phyloP scores from a whole-genome alignment of 2,888 invertebrate genomes.

The Platyscelio sp. region DNA sequence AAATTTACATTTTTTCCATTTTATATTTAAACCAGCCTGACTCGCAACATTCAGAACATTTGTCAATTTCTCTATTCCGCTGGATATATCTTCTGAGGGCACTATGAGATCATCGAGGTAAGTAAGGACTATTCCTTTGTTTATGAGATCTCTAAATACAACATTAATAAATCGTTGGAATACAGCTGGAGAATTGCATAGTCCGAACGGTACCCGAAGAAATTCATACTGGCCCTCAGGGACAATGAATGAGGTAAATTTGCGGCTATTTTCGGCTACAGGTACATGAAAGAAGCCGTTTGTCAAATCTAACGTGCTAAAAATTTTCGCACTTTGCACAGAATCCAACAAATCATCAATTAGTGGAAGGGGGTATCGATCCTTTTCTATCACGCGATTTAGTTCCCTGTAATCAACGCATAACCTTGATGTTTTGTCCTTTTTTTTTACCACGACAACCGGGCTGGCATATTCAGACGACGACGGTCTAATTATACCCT shows the following conservation, averaged over 20 bases:
- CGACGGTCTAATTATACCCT: background rate
- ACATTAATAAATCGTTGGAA: no score
- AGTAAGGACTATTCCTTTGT: background rate
- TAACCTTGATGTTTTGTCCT: background rate
- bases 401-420: background rate
- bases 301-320: conserved; percentile 5
- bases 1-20: no score
- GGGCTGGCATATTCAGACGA: background rate
- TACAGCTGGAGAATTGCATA: no score
- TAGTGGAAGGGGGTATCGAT: conserved; percentile 7
- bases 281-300: conserved; percentile 38
- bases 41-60: no score
- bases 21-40: no score
- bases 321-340: conserved; percentile 12
- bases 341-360: conserved; percentile 38
- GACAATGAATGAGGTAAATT: conserved; percentile 8
- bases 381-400: background rate
- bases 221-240: conserved; percentile 32
- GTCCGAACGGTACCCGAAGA: background rate
- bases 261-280: conserved; percentile 2
- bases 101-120: no score
- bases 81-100: no score
- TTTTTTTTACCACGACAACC: background rate
- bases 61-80: no score
- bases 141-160: conserved; percentile 23